These are phyloP conservation scores for Netelia fuscicornis DNA, from an alignment of 2,888 invertebrate species.

Conservation along the genomic window DNA sequence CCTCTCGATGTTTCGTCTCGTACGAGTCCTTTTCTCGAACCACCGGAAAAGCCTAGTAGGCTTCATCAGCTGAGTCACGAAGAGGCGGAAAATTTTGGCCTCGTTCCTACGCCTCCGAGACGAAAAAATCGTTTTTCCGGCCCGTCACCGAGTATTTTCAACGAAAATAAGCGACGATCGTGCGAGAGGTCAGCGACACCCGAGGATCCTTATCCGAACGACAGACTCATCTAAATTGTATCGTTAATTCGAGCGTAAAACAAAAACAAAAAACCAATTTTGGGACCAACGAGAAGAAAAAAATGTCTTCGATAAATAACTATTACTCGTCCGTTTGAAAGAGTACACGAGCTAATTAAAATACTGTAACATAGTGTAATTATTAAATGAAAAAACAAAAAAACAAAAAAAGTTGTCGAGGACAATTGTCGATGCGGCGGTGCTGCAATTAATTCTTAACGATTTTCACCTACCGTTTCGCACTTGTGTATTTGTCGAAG, in stretches of 20 bases:
- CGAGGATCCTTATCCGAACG: constrained; percentile 70
- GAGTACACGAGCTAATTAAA: constrained; percentile 15
- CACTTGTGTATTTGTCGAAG: constrained; percentile 4
- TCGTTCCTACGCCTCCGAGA: constrained; percentile 80
- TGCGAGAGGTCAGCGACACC: constrained; percentile 48
- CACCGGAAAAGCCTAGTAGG: constrained; percentile 80
- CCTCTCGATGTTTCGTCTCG: background rate
- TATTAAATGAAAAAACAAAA: constrained; percentile 1
- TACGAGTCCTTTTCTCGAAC: constrained; percentile 59
- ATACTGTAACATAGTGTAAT: constrained; percentile 65
- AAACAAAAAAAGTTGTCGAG: background rate
- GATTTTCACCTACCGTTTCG: constrained; percentile 19
- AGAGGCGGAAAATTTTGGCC: constrained; percentile 59
- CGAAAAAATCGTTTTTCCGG: constrained; percentile 71
- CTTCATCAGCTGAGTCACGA: constrained; percentile 74
- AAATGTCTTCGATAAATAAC: background rate
- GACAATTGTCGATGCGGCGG: constrained; percentile 14
- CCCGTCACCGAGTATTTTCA: constrained; percentile 68
- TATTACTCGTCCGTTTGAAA: background rate
- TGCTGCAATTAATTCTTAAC: constrained; percentile 54
- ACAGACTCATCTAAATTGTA: constrained; percentile 77
- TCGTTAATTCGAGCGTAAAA: background rate
- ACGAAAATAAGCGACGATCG: constrained; percentile 42
- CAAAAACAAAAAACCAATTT: background rate
- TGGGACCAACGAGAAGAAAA: background rate